Evolutionary conservation across 2,113 vertebrate genomes (phyloP), one percentile per base, ranked within the genome.

Genomic region (Martes martes): DNA sequence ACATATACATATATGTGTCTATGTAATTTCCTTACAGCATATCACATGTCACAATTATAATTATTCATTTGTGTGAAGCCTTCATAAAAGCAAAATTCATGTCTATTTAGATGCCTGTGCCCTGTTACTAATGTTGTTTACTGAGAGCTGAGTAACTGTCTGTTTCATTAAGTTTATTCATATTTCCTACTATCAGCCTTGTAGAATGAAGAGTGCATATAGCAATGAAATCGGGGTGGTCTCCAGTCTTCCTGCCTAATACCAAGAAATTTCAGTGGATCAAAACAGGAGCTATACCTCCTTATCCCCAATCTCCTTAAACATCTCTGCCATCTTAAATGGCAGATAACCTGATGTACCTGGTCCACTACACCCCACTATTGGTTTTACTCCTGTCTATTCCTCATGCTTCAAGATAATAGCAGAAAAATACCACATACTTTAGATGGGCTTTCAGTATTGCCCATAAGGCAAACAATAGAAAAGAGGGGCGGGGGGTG

Each of bases 1-100:
- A 19, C 36, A 45, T 11, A 2, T 76, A 69, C 19, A 24, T 11
- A 65, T 59, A n/a, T 1, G 39, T 16, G 13, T 47, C n/a, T 15
- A 39, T 21, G 28, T 52, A 28, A 15, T 1, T 67, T 80, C 84
- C 92, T 93, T 50, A 47, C 14, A 57, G 85, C 23, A 83, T 26
- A 71, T 61, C 28, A 67, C 42, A 45, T 59, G 21, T 89, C 42
- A 69, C 23, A 93, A 47, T 50, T 92, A 63, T 59, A 89, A 86
- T 96, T 84, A 55, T 57, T 36, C 45, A 76, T 42, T 57, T 79
- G 26, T 86, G 4, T 83, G 19, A 80, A 59, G 89, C 78, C 87
- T 95, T 74, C 74, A 92, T 50, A 57, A 94, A 92, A n/a, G 26
- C 33, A 94, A 97, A 89, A 76, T 78, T 36, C 63, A 47, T 71